Base-by-base conservation (phyloP, 1,140 invertebrate species). In the Propsilocerus akamusi region DNA sequence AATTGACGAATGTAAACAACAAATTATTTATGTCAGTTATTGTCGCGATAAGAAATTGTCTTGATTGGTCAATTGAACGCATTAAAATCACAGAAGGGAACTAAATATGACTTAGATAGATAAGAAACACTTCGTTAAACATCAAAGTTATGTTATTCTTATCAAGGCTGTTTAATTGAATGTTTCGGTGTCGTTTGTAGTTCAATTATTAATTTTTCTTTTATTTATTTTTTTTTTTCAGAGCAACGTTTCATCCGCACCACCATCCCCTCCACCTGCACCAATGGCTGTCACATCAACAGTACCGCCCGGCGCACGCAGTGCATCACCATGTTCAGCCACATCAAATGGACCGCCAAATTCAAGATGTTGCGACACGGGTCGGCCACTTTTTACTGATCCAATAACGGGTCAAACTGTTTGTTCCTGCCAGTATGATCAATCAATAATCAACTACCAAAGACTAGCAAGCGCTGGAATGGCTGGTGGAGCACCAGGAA, bases 341-440 rank as follows among this genome's bases (percentile, higher is more conserved):
- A 53, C 55, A 53, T n/a, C 59, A 54, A 54, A n/a, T 47, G 49
- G 53, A 25, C 55, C 64, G 10, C 59, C 69, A 3, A 62, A 68
- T 23, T 72, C 72, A 53, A 73, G 83, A 55, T 94, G 90, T 69
- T 94, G 90, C 68, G 90, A 94, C 69, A 90, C 86, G 50, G 89
- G 89, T 41, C 73, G 89, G 41, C 86, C 88, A 6, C 79, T 94
- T 57, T 87, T 90, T 68, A 90, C 88, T 53, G 88, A 95, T 68
- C 89, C 90, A 7, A 73, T 91, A 55, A 92, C 86, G 34, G 89
- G 89, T 17, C 88, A 93, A 68, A 88, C 83, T 7, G 80, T 94
- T 12, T 95, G 90, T 70, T 92, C 88, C 51, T 93, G 90, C 69
- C 89, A 94, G 68, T 85, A 82, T 68, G 81, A 80, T 63, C 59